Percentiles rank a stretch among this genome's conserved stretches.
phyloP scores from a whole-genome alignment of 2,797 vertebrate species.

The Tadarida brasiliensis region DNA sequence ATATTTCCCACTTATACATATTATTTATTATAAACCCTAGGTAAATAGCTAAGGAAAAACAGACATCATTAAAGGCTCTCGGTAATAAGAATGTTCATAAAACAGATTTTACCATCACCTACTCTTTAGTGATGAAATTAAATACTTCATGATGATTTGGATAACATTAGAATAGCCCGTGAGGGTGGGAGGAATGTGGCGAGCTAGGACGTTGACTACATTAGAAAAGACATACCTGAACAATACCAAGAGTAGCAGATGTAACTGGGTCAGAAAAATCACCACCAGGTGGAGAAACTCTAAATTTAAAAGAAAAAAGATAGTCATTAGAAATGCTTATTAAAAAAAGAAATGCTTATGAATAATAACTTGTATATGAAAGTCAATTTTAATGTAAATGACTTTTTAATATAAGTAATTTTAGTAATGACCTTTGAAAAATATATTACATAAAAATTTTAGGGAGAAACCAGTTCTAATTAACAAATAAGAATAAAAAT shows the following conservation, averaged over 20 bases:
- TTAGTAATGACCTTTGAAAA: slow-evolving; percentile 19
- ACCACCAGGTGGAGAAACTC: slow-evolving; percentile 99
- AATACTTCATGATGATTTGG: neutral
- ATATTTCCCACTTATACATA: neutral
- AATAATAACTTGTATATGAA: slow-evolving; percentile 41
- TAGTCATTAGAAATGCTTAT: slow-evolving; percentile 54
- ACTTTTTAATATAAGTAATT: neutral
- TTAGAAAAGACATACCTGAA: slow-evolving; percentile 90
- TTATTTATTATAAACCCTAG: slow-evolving; percentile 30
- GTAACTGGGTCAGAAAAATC: slow-evolving; percentile 99
- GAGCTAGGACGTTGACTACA: neutral
- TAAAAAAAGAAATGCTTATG: slow-evolving; percentile 53
- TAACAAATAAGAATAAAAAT: slow-evolving; percentile 21
- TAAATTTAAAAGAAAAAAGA: slow-evolving; percentile 81
- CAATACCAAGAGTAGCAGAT: slow-evolving; percentile 98
- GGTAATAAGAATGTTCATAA: neutral
- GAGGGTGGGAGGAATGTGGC: accelerated
- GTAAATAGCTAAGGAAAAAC: slow-evolving; percentile 39
- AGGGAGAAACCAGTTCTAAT: slow-evolving; percentile 44
- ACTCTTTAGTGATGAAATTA: slow-evolving; percentile 28
- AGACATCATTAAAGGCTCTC: neutral
- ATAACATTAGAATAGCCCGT: neutral
- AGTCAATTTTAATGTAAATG: slow-evolving; percentile 11
- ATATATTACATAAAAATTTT: slow-evolving; percentile 31
- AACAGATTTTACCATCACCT: slow-evolving; percentile 25